Evolutionary conservation across 2,797 vertebrate genomes (phyloP), one percentile per base, ranked within the genome.

Genomic region (Gadopsis bispinosus): DNA sequence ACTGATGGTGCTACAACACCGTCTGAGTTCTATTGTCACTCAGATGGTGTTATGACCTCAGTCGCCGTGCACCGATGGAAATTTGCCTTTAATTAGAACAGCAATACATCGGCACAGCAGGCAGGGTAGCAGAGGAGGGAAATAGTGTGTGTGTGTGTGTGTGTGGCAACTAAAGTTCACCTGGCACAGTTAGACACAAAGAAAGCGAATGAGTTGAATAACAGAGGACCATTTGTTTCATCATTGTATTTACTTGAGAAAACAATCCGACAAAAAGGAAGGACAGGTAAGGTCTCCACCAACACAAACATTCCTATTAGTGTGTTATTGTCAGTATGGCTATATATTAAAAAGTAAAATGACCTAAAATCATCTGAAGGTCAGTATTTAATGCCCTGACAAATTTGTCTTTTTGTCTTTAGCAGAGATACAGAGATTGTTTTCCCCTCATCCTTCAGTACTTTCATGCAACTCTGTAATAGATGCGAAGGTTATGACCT

Each of bases 41-140:
- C 86, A 69, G 62, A 70, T 33, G 70, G 59, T 76, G 83, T 83
- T 64, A 73, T 77, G 75, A 80, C 68, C 78, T 80, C 48, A 33
- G 75, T 55, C 17, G 3, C 63, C 3, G 1, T 64, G 45, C 70
- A 81, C 56, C 75, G 20, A 17, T 76, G 81, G 77, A 81, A 81
- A 85, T 77, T 41, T 0, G 4, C 65, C 83, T 82, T 86, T 89
- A 89, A 90, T 91, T 88, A 89, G 76, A 86, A 77, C 47, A 83
- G 72, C 67, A 70, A 56, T 71, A 82, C 74, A 75, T 20, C 64
- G 70, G 72, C 69, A 65, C 84, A 79, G 75, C 62, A 75, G 70
- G 58, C 48, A 67, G 39, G 55, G 75, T 73, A 17, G 2, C 26
- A 1, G 16, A 35, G 39, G 56, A 78, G 48, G 33, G 3, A 67